A percentile compares a stretch with the other conserved stretches of the same genome.
phyloP scores from a whole-genome alignment of 92 coral and sea anemone genomes.

The Porites cylindrica region DNA sequence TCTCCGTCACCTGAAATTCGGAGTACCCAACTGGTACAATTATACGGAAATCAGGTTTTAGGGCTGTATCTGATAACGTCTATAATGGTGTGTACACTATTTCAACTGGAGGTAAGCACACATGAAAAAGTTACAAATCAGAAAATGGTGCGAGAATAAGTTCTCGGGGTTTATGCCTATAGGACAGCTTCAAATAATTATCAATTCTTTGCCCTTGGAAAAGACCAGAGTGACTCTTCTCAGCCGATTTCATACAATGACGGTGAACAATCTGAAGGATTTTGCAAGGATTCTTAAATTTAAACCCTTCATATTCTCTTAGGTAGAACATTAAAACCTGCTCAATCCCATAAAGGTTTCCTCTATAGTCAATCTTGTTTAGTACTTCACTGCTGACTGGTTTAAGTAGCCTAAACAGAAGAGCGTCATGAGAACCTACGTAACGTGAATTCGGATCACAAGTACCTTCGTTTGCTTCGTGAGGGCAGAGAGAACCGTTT shows the following conservation, averaged over 20 bases:
- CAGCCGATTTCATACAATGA: slow-evolving; percentile 73
- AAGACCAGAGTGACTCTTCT: background rate
- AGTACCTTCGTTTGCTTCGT: slow-evolving; percentile 41
- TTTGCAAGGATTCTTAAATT: slow-evolving; percentile 83
- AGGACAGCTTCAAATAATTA: background rate
- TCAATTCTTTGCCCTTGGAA: slow-evolving; percentile 35
- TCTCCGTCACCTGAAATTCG: no score
- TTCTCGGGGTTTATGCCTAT: no score
- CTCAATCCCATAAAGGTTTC: slow-evolving; percentile 84
- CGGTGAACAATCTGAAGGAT: slow-evolving; percentile 78
- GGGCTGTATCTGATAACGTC: no score
- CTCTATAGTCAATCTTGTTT: slow-evolving; percentile 69
- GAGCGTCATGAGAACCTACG: slow-evolving; percentile 96
- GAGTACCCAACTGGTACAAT: no score
- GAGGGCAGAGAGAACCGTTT: slow-evolving; percentile 34
- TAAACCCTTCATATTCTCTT: slow-evolving; percentile 64
- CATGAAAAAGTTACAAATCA: no score
- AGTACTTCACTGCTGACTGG: slow-evolving; percentile 67
- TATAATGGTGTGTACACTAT: no score
- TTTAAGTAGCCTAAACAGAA: slow-evolving; percentile 66
- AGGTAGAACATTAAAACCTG: slow-evolving; percentile 71
- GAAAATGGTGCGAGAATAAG: no score
- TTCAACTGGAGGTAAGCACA: no score
- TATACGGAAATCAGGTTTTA: no score
- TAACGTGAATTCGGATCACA: slow-evolving; percentile 79